Conservation (phyloP, 1,140 invertebrate genomes). For the Orius insidiosus region DNA sequence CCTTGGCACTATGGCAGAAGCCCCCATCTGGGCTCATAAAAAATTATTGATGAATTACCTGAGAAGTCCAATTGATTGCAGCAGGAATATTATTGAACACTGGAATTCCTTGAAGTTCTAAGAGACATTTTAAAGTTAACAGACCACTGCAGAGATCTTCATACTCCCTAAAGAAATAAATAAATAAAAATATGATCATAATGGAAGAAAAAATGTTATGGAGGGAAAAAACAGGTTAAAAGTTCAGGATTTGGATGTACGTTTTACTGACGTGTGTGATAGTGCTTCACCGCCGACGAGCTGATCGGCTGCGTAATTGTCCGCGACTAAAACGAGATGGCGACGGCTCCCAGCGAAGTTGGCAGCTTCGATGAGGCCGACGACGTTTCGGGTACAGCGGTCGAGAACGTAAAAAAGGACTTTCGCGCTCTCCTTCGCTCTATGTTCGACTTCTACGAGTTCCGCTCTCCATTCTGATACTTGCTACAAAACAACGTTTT, state of each 20-base stretch:
- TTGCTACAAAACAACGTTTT: conserved; percentile 82
- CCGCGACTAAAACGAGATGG: conserved; percentile 71
- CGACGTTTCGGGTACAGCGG: conserved; percentile 79
- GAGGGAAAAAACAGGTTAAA: too few species aligned
- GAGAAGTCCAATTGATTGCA: conserved; percentile 43
- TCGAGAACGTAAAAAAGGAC: conserved; percentile 89
- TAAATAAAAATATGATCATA: too few species aligned
- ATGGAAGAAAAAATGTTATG: not conserved
- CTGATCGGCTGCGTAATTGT: conserved; percentile 62
- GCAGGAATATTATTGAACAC: conserved; percentile 47
- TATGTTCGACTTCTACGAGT: conserved; percentile 78
- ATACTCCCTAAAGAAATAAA: conserved; percentile 37
- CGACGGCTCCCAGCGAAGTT: conserved; percentile 60
- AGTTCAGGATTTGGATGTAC: not conserved
- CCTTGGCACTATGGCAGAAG: too few species aligned
- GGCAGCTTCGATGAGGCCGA: conserved; percentile 82
- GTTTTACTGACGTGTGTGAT: conserved; percentile 48
- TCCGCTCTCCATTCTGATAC: conserved; percentile 87
- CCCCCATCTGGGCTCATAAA: too few species aligned
- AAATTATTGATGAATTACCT: too few species aligned
- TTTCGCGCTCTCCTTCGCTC: conserved; percentile 77
- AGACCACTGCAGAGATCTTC: conserved; percentile 44
- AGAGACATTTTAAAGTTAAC: conserved; percentile 43
- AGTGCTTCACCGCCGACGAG: conserved; percentile 57
- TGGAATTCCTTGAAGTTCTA: conserved; percentile 48